phyloP scores from a whole-genome alignment of 2,888 invertebrate species.

The Drosophila nr. fundita region DNA sequence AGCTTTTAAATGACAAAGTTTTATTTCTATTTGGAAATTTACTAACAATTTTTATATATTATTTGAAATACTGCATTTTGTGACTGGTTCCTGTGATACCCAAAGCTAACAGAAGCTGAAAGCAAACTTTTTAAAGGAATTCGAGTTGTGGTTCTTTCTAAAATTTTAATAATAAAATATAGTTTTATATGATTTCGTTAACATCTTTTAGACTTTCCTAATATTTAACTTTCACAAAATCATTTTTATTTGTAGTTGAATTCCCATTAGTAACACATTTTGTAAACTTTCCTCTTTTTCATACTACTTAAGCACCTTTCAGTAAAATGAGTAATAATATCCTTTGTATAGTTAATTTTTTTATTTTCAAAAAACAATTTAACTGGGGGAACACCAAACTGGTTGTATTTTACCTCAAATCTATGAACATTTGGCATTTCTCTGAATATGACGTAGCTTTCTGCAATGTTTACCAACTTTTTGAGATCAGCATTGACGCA shows the following conservation, averaged over 20 bases:
- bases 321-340: background rate
- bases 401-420: background rate
- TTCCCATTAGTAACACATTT: background rate
- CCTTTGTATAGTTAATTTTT: background rate
- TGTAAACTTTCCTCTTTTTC: background rate
- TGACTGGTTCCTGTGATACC: constrained; percentile 1
- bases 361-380: background rate
- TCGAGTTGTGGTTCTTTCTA: background rate
- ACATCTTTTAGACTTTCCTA: background rate
- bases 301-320: background rate
- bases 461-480: background rate
- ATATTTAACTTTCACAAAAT: background rate
- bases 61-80: constrained; percentile 10
- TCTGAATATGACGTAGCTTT: constrained; percentile 32
- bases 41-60: background rate
- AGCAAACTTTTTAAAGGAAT: background rate
- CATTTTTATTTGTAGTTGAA: background rate
- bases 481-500: constrained; percentile 50
- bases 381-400: constrained; percentile 37
- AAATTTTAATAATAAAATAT: background rate
- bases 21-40: constrained; percentile 44
- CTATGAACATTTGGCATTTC: background rate
- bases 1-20: constrained; percentile 15
- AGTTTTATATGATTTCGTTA: background rate
- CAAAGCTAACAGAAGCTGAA: background rate